Percentiles rank a stretch among this genome's conserved stretches.
Evolutionary conservation across 1,140 invertebrate genomes (phyloP).

Genomic region (Drosophila melanogaster): DNA sequence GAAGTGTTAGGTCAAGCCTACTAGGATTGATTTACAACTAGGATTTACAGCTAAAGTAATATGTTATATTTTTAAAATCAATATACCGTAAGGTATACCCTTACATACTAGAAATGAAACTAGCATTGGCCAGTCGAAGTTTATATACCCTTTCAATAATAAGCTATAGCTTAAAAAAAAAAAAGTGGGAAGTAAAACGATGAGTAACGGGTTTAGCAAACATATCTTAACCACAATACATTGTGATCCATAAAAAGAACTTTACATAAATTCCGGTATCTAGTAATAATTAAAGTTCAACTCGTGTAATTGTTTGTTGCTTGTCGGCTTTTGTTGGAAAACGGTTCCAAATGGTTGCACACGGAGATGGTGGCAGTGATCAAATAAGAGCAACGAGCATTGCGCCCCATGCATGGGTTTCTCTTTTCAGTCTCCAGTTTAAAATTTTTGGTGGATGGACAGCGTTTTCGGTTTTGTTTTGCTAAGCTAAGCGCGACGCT

Average conservation of each 20-base stretch:
- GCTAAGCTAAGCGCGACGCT: slow-evolving; percentile 38
- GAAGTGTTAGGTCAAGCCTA: not conserved
- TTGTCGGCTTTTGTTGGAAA: slow-evolving; percentile 54
- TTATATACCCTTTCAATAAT: too few relatives aligned
- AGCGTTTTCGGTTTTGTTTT: slow-evolving; percentile 37
- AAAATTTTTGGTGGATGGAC: slow-evolving; percentile 5
- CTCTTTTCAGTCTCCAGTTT: not conserved
- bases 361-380: slow-evolving; percentile 34
- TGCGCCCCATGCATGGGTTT: slow-evolving; percentile 6
- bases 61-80: too few relatives aligned
- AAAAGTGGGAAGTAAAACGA: too few relatives aligned
- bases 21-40: too few relatives aligned
- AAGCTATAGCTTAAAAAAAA: too few relatives aligned
- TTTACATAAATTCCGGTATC: not conserved
- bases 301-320: slow-evolving; percentile 9
- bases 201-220: not conserved
- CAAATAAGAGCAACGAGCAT: slow-evolving; percentile 11
- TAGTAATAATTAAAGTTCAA: slow-evolving; percentile 2
- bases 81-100: too few relatives aligned
- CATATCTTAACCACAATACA: not conserved
- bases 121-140: too few relatives aligned
- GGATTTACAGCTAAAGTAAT: too few relatives aligned
- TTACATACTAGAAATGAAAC: too few relatives aligned
- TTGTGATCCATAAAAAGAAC: not conserved
- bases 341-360: slow-evolving; percentile 55